Evolutionary conservation across 1,140 invertebrate species (phyloP), one percentile per base, ranked within the genome.

Genomic region (Phocides pigmalion): DNA sequence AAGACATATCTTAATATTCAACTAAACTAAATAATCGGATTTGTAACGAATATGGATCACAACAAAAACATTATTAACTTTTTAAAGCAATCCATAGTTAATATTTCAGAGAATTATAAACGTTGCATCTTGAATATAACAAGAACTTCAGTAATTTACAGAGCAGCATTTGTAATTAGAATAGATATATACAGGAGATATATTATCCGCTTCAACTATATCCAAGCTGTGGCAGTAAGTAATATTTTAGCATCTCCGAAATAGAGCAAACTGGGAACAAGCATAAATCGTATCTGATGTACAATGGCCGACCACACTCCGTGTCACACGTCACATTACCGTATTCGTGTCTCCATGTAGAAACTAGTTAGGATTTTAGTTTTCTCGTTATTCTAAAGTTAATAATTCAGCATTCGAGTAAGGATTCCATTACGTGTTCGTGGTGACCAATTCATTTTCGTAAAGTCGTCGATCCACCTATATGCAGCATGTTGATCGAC

Each of bases 251-350:
- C 17, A 54, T 41, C 35, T 54, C 50, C 41, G 20, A 41, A 54
- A 54, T 25, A 22, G 17, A 25, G 51, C 51, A 9, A 41, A 51
- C 28, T 51, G 25, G 37, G 17, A n/a, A 19, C 42, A 12, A 39
- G 16, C 51, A 42, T 54, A 54, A 54, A 54, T 54, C 19, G 35
- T 54, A 41, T 54, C 51, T 25, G 35, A 54, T 39, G 12, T 54
- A 54, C 51, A 54, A 41, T 41, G 51, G 32, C n/a, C 35, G 37
- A 54, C 53, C 53, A 56, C 53, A 56, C 20, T 47, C 19, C 20
- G 12, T 8, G 39, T 56, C 53, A 56, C 53, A 42, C 39, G 53
- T 56, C 53, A 56, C 53, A 42, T 56, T 56, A 56, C 39, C 39
- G 53, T 15, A 20, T n/a, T 54, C 53, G 22, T 28, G 9, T 44